Base-by-base conservation (phyloP, 1,140 invertebrate genomes). In the Monochamus saltuarius region DNA sequence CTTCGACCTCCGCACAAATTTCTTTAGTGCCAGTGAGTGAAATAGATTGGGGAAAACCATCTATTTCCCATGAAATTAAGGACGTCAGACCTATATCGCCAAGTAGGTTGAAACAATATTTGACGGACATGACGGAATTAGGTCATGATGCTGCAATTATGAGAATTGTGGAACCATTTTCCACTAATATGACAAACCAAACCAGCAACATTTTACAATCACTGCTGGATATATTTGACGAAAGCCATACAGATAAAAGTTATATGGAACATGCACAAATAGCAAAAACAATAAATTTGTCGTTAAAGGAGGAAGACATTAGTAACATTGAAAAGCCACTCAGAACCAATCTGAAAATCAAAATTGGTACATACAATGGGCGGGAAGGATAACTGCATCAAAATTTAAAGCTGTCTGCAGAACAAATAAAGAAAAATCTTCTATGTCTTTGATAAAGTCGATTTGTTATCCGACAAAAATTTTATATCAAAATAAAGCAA, bases 381-480 rank as follows among this genome's bases (percentile, higher is more conserved):
- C 39, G 17, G 53, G 53, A 10, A 56, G 53, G 34, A 56, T 56
- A 29, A 56, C 54, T n/a, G 42, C 54, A 36, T 56, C 54, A 56
- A 56, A 46, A 46, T 35, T 19, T 29, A 46, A 56, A 56, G 11
- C 39, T 11, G 43, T 56, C 13, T 56, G 54, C 17, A 17, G 43
- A 35, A 56, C 54, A 56, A 46, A 45, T 45, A 36, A 46, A 19
- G 40, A 43, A 4, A 38, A 8, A 46, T 34, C 54, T 56, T 56
- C 54, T 34, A 16, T 56, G 9, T 56, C 54, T 19, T 19, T 56
- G 4, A 8, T 56, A 17, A 46, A 56, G 45, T 17, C 10, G 9
- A 37, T 56, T 29, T 56, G 54, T 16, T 56, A 56, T 45, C 43
- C 42, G 11, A 13, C 10, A 16, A 56, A 56, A 56, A 19, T 35